Evolutionary conservation across 2,797 vertebrate species (phyloP), one percentile per base, ranked within the genome.

Genomic region (Lophius americanus): DNA sequence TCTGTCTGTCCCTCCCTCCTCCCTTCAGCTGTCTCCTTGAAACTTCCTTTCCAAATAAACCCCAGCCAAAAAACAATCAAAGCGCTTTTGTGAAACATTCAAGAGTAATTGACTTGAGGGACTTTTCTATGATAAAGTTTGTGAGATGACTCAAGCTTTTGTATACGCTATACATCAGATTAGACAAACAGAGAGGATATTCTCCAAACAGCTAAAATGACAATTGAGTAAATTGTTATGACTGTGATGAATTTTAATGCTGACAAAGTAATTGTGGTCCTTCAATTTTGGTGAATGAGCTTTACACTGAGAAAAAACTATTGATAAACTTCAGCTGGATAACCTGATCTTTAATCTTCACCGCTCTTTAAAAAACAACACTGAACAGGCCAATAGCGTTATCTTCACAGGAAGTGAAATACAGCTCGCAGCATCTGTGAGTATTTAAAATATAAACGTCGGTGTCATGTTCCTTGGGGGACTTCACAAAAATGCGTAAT

Each of bases 41-140:
- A 65, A 52, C 67, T 62, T 73, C 54, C 72, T 84, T 77, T 81
- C 53, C 60, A 88, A 86, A 86, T 60, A 81, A 81, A 59, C 59
- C 37, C 12, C 3, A 68, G 76, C 83, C 79, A 54, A 65, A 63
- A 23, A 23, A 23, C 23, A 23, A 23, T 23, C 36, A 2, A 79
- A 60, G 57, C 36, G 56, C 13, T 64, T 77, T 81, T 70, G 51
- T 73, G 51, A 66, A 51, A 75, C 62, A 52, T 5, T 60, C 46
- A 61, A 62, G 10, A 73, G 50, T 44, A 75, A 69, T 66, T 47
- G 42, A 80, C 66, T 61, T 55, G 42, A 51, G 76, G 68, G 73
- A 74, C 62, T 72, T 81, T 87, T 73, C 68, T 62, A 5, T 49
- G 64, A 60, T 56, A 11, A 8, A 32, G 56, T 58, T 44, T 70